Evolutionary conservation across 2,113 vertebrate genomes (phyloP).

Genomic region (Macrotus californicus): DNA sequence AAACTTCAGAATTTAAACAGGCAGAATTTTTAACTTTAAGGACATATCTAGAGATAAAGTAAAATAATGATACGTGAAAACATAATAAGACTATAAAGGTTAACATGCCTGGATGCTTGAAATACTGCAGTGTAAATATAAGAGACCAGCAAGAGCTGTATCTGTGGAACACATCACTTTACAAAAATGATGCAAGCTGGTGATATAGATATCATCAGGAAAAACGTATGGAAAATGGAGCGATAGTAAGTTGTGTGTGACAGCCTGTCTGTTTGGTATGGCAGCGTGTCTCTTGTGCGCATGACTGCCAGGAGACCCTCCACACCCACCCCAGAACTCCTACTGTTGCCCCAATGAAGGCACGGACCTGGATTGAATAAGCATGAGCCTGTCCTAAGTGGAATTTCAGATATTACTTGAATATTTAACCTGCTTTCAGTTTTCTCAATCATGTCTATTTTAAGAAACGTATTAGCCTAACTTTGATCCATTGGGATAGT

Average conservation of each 20-base stretch:
- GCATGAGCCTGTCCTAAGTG: background rate
- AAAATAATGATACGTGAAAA: background rate
- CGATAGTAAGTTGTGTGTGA: background rate
- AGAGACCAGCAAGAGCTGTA: background rate
- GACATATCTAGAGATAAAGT: background rate
- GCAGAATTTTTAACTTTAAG: background rate
- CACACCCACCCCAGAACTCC: background rate
- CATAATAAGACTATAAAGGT: background rate
- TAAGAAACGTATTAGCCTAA: conserved; percentile 17
- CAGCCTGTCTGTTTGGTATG: too few species aligned
- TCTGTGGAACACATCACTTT: background rate
- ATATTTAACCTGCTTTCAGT: background rate
- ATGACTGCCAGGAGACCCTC: background rate
- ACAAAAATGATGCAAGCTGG: background rate
- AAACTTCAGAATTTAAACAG: background rate
- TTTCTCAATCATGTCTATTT: conserved; percentile 23
- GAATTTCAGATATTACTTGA: conserved; percentile 27
- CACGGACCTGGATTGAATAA: background rate
- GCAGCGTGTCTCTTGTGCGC: background rate
- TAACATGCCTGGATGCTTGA: background rate
- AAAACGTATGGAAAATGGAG: background rate
- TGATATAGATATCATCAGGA: background rate
- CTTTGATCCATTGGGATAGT: background rate
- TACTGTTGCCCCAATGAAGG: background rate
- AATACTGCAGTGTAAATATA: background rate